Evolutionary conservation across 2,113 vertebrate genomes (phyloP).

Genomic region (Toxotes jaculatrix): DNA sequence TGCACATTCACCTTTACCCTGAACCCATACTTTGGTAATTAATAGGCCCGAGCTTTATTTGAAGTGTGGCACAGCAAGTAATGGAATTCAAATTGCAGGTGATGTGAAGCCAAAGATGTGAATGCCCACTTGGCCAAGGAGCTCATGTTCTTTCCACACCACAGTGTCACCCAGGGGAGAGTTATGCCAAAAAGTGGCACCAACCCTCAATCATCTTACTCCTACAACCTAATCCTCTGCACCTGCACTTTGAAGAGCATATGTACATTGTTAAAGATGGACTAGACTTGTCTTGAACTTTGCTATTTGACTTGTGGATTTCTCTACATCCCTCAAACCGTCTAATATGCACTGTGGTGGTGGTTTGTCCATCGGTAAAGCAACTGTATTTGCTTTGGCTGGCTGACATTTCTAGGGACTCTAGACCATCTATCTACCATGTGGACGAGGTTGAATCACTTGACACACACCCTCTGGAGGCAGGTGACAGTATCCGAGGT

Average conservation of each 20-base stretch:
- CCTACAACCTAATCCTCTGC: conserved; percentile 17
- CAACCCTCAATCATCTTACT: conserved; percentile 39
- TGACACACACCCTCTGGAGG: conserved; percentile 38
- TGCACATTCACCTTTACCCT: conserved; percentile 83
- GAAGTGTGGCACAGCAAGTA: conserved; percentile 76
- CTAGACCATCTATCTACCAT: conserved; percentile 31
- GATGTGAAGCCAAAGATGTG: conserved; percentile 74
- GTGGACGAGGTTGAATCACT: conserved; percentile 45
- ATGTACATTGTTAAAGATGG: conserved; percentile 14
- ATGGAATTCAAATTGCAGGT: conserved; percentile 83
- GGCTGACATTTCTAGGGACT: conserved; percentile 22
- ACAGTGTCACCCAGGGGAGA: conserved; percentile 40
- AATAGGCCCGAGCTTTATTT: conserved; percentile 80
- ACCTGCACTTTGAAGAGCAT: conserved; percentile 7
- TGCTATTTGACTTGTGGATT: conserved; percentile 23
- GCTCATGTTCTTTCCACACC: conserved; percentile 34
- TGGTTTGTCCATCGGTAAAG: conserved; percentile 24
- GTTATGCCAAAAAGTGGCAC: conserved; percentile 43
- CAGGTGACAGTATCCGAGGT: conserved; percentile 36
- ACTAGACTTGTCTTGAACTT: conserved; percentile 31
- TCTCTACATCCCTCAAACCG: not conserved
- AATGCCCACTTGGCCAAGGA: conserved; percentile 28
- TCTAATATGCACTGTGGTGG: not conserved
- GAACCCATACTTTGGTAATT: conserved; percentile 83
- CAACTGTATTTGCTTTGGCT: not conserved